Evolutionary conservation across 2,888 invertebrate species (phyloP), one percentile per base, ranked within the genome.

Genomic region (Drosophila greeni): DNA sequence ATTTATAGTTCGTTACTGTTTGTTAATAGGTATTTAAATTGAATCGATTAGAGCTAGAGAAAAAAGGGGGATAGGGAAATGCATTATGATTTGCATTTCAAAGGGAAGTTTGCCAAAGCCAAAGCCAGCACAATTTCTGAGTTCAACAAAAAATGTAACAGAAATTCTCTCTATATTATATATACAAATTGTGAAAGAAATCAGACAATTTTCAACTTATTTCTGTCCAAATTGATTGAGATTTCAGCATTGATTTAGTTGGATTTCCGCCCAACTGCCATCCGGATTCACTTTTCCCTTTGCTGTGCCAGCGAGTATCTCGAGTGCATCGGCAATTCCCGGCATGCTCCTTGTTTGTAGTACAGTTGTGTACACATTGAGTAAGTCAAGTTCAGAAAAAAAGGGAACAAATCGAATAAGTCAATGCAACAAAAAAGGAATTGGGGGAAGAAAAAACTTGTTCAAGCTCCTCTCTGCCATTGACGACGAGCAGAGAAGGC

Each of bases 21-120:
- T 62, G 70, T 70, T 78, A 79, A 78, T 74, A 66, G 72, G 62
- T 72, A 75, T 81, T 74, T 81, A 75, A 83, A 79, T 74, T 65
- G 67, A 66, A n/a, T 59, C 18, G 31, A 59, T 60, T 60, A 59
- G 29, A 29, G 11, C 0, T 6, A 26, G 3, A n/a, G 18, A n/a
- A 34, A 16, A 26, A 2, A 11, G n/a, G n/a, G 16, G 33, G 11
- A 26, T 12, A 18, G 24, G 11, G 23, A 57, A 54, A 23, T 11
- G 8, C 12, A 16, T 14, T 24, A 14, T 18, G 4, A 20, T 34
- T 48, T 56, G 14, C 8, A 49, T 49, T 23, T 20, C n/a, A 36
- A 45, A 43, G 4, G 26, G 42, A 42, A 24, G n/a, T 31, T 31
- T 14, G 18, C 39, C 33, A 52, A 39, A 23, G 20, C 16, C 23